Evolutionary conservation across 2,113 vertebrate genomes (phyloP).

Genomic region (Emydura subglobosa): DNA sequence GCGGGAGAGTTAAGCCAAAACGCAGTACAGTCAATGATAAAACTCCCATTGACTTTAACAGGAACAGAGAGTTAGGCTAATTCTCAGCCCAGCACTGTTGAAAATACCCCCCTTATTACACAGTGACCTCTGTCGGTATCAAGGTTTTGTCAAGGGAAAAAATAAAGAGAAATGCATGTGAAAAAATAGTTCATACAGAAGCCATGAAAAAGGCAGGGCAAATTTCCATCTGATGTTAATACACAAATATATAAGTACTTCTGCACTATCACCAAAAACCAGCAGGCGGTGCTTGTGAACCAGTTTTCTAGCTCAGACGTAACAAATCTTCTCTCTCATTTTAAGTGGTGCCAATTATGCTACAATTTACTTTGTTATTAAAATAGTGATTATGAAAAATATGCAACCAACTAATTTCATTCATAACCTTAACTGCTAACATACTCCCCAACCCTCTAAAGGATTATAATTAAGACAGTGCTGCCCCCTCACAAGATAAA

Average conservation of each 20-base stretch:
- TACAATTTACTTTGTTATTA: background rate
- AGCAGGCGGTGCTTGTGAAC: slow-evolving; percentile 75
- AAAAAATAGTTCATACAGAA: background rate
- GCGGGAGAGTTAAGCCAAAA: too few relatives aligned
- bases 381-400: background rate
- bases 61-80: background rate
- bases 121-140: background rate
- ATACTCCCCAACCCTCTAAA: background rate
- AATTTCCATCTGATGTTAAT: background rate
- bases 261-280: slow-evolving; percentile 71
- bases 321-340: background rate
- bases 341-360: slow-evolving; percentile 18
- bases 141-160: background rate
- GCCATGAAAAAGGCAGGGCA: background rate
- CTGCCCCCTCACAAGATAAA: rapidly evolving
- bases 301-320: slow-evolving; percentile 31
- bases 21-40: rapidly evolving
- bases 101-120: background rate
- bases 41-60: background rate
- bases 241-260: background rate
- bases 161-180: background rate
- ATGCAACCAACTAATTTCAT: background rate
- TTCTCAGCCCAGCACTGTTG: background rate
- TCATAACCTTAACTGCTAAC: background rate
- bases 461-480: background rate